phyloP scores from a whole-genome alignment of 2,797 vertebrate species.

The Calcarius lapponicus region DNA sequence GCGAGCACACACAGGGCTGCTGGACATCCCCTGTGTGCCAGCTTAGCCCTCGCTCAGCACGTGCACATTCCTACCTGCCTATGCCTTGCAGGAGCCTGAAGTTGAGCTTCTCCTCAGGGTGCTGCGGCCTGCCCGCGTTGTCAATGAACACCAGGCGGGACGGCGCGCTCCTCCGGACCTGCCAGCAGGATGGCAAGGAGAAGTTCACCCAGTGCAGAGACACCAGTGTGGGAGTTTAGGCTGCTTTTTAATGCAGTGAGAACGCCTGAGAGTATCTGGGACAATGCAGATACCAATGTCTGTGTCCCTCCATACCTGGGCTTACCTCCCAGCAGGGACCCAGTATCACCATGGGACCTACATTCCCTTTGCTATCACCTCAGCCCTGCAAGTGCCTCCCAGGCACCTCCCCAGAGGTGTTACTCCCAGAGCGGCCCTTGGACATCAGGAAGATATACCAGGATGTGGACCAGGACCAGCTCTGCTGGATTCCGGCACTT shows the following conservation, averaged over 20 bases:
- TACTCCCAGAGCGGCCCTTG: neutral
- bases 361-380: neutral
- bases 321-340: neutral
- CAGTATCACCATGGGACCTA: neutral
- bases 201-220: neutral
- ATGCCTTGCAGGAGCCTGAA: constrained; percentile 91
- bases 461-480: constrained; percentile 90
- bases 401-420: neutral
- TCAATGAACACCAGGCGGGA: constrained; percentile 92
- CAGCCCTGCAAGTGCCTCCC: neutral
- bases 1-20: neutral
- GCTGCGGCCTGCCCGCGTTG: constrained; percentile 85
- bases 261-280: neutral
- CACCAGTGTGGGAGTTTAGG: neutral
- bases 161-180: constrained; percentile 72
- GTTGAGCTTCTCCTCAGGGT: constrained; percentile 86
- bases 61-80: constrained; percentile 75
- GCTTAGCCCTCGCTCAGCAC: fast-evolving
- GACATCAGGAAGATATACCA: constrained; percentile 76
- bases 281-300: neutral
- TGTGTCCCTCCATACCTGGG: fast-evolving
- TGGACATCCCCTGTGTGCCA: fast-evolving
- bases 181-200: neutral
- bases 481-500: constrained; percentile 84
- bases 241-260: neutral